phyloP scores from a whole-genome alignment of 1,140 invertebrate genomes.

The Micrasema longulum region DNA sequence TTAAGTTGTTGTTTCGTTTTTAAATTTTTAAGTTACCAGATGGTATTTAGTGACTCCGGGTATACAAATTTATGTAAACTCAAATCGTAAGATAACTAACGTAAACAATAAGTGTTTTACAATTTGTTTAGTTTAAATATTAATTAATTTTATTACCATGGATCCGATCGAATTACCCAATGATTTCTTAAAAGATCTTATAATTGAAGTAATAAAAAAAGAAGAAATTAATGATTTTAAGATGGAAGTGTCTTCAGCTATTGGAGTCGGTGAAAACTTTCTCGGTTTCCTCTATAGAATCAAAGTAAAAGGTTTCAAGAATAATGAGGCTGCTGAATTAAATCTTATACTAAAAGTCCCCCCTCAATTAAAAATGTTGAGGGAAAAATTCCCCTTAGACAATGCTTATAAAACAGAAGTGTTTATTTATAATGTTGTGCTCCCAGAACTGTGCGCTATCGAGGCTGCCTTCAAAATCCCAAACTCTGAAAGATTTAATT shows the following conservation, averaged over 20 bases:
- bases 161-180: conserved; percentile 14
- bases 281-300: conserved; percentile 9
- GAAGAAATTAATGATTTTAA: conserved; percentile 28
- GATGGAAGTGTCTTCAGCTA: conserved; percentile 15
- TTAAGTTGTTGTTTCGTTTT: too few species aligned
- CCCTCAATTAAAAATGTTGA: background rate
- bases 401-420: conserved; percentile 55
- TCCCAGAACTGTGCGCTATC: conserved; percentile 58
- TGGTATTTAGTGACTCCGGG: too few species aligned
- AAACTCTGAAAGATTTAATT: conserved; percentile 55
- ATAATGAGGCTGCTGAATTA: background rate
- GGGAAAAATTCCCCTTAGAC: conserved; percentile 11
- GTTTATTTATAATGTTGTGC: conserved; percentile 58
- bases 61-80: too few species aligned
- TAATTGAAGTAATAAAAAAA: conserved; percentile 30
- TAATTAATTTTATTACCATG: too few species aligned
- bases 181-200: conserved; percentile 10
- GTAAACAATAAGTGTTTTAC: too few species aligned
- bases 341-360: conserved; percentile 15
- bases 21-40: too few species aligned
- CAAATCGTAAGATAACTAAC: too few species aligned
- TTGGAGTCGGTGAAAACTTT: conserved; percentile 30
- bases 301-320: conserved; percentile 2
- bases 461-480: conserved; percentile 57
- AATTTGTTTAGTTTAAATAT: too few species aligned